Conservation (phyloP, 2,888 invertebrate species). For the Tridacna gigas region DNA sequence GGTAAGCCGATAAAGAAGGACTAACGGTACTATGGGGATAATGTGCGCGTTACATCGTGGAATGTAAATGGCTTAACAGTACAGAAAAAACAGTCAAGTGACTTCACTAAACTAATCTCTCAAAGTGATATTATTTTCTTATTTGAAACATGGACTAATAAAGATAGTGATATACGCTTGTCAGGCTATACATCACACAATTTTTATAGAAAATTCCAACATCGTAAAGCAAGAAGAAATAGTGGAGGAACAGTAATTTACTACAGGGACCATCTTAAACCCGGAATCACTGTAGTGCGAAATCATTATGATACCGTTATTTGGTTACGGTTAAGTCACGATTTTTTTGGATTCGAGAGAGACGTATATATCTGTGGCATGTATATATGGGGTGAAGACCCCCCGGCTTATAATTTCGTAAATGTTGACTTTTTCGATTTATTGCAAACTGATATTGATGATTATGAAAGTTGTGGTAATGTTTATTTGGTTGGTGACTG, state of each 20-base stretch:
- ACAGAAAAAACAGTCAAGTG: slow-evolving; percentile 2
- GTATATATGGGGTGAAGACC: too few relatives aligned
- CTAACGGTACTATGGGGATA: slow-evolving; percentile 28
- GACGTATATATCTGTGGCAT: too few relatives aligned
- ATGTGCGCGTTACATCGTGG: slow-evolving; percentile 25
- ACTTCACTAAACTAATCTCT: slow-evolving; percentile 14
- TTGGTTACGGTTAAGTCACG: too few relatives aligned
- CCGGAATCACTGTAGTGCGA: background rate
- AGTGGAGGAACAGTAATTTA: slow-evolving; percentile 19
- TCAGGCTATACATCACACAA: slow-evolving; percentile 19
- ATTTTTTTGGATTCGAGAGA: too few relatives aligned
- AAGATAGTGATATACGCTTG: slow-evolving; percentile 14
- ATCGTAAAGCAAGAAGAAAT: slow-evolving; percentile 8
- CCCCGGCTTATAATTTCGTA: too few relatives aligned
- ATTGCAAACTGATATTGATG: too few relatives aligned
- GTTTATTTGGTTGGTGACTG: too few relatives aligned
- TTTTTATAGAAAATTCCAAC: slow-evolving; percentile 17
- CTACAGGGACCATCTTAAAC: slow-evolving; percentile 8
- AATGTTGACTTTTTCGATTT: too few relatives aligned
- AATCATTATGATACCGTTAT: slow-evolving; percentile 15
- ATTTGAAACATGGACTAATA: slow-evolving; percentile 24
- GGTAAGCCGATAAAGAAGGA: too few relatives aligned
- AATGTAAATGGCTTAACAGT: slow-evolving; percentile 31
- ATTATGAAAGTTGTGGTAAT: too few relatives aligned
- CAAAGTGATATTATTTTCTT: slow-evolving; percentile 13